phyloP scores from a whole-genome alignment of 2,797 vertebrate species.

The Falco cherrug region DNA sequence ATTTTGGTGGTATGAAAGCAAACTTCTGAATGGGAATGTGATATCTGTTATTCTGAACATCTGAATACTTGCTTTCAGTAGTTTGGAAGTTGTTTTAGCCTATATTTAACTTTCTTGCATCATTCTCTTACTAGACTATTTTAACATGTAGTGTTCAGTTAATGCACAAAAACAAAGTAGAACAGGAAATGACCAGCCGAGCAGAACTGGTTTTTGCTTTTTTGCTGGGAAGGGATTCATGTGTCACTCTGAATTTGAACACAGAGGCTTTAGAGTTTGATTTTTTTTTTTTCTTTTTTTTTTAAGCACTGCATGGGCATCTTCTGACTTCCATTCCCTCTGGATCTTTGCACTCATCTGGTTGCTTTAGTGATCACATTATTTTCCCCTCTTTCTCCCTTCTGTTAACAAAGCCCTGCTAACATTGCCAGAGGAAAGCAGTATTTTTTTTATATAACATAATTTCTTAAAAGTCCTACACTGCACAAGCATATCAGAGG shows the following conservation, averaged over 20 bases:
- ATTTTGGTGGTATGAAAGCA: background rate
- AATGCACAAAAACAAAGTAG: background rate
- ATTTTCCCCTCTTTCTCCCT: background rate
- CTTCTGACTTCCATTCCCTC: background rate
- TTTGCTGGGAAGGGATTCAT: background rate
- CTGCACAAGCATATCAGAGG: background rate
- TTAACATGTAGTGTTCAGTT: background rate
- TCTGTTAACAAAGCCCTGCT: background rate
- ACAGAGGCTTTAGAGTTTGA: background rate
- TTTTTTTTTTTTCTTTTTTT: background rate
- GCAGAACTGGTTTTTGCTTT: background rate
- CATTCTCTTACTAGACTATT: background rate
- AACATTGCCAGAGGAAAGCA: background rate
- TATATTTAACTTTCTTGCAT: background rate
- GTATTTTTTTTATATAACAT: background rate
- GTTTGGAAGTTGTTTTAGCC: background rate
- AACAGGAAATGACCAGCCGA: background rate
- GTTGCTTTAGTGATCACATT: background rate
- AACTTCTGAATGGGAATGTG: background rate
- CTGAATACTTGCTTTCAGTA: background rate
- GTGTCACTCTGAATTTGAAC: background rate
- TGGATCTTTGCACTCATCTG: background rate
- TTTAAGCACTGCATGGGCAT: background rate
- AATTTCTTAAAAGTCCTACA: background rate
- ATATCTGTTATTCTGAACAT: background rate